These are phyloP conservation scores for Myiopsitta monachus DNA, from an alignment of 2,113 vertebrate species.

Conservation along the genomic window DNA sequence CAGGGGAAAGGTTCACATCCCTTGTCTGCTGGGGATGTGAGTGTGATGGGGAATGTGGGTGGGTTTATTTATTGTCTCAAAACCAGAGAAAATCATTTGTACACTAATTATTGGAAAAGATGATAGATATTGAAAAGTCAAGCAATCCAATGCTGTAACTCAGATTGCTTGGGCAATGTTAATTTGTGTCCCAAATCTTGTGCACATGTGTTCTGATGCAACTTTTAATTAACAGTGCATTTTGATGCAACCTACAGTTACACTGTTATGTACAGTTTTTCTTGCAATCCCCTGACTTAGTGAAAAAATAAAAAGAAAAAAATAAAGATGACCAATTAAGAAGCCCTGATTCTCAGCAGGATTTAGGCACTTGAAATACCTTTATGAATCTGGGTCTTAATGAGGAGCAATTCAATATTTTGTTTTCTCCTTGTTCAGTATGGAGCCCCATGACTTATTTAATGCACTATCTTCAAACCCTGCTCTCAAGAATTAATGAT, in stretches of 20 bases:
- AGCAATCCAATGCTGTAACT: not conserved
- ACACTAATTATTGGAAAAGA: not conserved
- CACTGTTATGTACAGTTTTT: not conserved
- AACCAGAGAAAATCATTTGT: not conserved
- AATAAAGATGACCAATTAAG: not conserved
- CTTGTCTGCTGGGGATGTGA: not conserved
- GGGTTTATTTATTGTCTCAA: not conserved
- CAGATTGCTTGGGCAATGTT: not conserved
- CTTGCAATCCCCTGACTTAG: not conserved
- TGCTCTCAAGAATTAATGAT: not conserved
- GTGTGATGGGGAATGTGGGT: not conserved
- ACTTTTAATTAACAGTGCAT: not conserved
- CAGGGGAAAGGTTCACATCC: not conserved
- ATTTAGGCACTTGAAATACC: conserved; percentile 1
- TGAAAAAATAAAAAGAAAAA: not conserved
- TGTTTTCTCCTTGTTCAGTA: not conserved
- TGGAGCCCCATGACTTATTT: not conserved
- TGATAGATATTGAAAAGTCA: not conserved
- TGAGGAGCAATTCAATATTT: not conserved
- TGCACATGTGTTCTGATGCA: not conserved
- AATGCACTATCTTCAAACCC: not conserved
- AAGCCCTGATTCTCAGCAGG: not conserved
- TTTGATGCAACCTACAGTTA: not conserved
- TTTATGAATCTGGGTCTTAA: not conserved
- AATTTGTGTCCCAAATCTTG: not conserved